phyloP scores from a whole-genome alignment of 2,113 vertebrate genomes.

The Peromyscus maniculatus region DNA sequence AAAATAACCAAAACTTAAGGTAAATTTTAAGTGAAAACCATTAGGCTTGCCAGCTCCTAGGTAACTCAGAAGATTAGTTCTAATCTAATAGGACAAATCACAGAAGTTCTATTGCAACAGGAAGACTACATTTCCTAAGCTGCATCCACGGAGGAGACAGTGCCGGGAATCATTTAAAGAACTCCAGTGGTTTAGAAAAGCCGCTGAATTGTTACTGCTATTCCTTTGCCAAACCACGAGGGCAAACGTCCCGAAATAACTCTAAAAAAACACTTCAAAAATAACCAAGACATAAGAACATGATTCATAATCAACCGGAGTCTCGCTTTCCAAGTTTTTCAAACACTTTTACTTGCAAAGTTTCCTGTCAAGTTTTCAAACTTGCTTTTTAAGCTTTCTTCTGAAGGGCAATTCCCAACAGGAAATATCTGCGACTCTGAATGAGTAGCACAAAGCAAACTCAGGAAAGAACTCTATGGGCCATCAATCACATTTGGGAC shows the following conservation, averaged over 20 bases:
- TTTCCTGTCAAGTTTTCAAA: not conserved
- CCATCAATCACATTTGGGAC: not conserved
- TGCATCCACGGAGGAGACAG: not conserved
- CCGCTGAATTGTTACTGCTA: slow-evolving; percentile 46
- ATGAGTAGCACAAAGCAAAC: slow-evolving; percentile 50
- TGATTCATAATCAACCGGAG: slow-evolving; percentile 58
- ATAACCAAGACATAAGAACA: slow-evolving; percentile 53
- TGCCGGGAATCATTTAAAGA: slow-evolving; percentile 12
- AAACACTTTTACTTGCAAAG: not conserved
- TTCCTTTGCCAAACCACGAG: slow-evolving; percentile 65
- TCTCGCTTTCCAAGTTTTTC: slow-evolving; percentile 24
- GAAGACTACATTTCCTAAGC: not conserved
- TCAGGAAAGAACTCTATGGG: not conserved
- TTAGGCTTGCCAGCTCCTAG: not conserved
- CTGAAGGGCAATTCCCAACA: slow-evolving; percentile 13
- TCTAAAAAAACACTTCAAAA: slow-evolving; percentile 51
- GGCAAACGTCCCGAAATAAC: slow-evolving; percentile 62
- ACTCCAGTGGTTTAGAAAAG: not conserved
- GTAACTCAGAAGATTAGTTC: not conserved
- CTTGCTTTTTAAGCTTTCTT: not conserved
- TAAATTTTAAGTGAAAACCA: not conserved
- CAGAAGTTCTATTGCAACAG: not conserved
- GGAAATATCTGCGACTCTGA: slow-evolving; percentile 10
- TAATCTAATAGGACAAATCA: slow-evolving; percentile 2
- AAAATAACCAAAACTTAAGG: slow-evolving; percentile 14